Evolutionary conservation across 2,113 vertebrate genomes (phyloP).

Genomic region (Peromyscus polionotus): DNA sequence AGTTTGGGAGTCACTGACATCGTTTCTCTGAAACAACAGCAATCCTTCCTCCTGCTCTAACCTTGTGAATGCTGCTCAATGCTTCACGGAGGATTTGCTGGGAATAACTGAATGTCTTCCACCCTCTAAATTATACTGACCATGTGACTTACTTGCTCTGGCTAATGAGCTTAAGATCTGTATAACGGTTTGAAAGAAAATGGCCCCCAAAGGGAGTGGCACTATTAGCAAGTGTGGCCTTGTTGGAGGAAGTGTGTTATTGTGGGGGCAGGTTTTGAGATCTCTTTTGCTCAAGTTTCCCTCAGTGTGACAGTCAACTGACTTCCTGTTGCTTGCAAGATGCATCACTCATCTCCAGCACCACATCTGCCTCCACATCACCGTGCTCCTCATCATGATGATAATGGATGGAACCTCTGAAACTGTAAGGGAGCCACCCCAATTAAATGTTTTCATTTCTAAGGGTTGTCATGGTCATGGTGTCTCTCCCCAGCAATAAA

Average conservation of each 20-base stretch:
- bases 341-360: not conserved
- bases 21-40: not conserved
- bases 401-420: not conserved
- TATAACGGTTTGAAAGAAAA: not conserved
- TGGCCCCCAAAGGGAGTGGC: not conserved
- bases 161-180: not conserved
- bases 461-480: not conserved
- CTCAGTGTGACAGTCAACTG: not conserved
- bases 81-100: not conserved
- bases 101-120: not conserved
- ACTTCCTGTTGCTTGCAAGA: not conserved
- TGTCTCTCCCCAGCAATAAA: not conserved
- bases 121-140: not conserved
- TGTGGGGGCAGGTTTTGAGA: not conserved
- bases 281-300: not conserved
- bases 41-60: not conserved
- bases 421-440: not conserved
- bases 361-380: not conserved
- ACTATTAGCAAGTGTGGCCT: not conserved
- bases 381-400: not conserved
- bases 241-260: not conserved
- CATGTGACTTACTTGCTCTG: slow-evolving; percentile 1
- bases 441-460: not conserved
- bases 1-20: not conserved
- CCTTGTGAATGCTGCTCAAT: not conserved